Evolutionary conservation across 2,888 invertebrate genomes (phyloP).

Genomic region (Phengaris alcon): DNA sequence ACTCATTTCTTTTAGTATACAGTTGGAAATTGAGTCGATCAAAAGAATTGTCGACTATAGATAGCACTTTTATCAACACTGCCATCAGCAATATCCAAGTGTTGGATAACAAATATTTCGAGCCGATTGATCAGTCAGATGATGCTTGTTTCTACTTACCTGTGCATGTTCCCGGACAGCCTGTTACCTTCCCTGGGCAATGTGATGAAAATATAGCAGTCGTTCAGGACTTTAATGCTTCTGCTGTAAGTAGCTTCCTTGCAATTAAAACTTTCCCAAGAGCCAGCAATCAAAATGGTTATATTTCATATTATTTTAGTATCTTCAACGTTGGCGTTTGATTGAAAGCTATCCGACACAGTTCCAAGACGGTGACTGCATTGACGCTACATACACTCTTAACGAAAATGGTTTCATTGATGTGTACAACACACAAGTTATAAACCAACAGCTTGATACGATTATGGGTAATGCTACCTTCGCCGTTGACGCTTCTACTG

Average conservation of each 20-base stretch:
- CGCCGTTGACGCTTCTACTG: slow-evolving; percentile 61
- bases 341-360: slow-evolving; percentile 80
- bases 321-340: slow-evolving; percentile 77
- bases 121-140: slow-evolving; percentile 49
- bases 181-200: slow-evolving; percentile 56
- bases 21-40: slow-evolving; percentile 67
- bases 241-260: slow-evolving; percentile 47
- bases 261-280: too few relatives aligned
- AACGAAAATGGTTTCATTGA: slow-evolving; percentile 46
- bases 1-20: slow-evolving; percentile 51
- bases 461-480: slow-evolving; percentile 71
- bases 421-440: slow-evolving; percentile 54
- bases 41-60: slow-evolving; percentile 43
- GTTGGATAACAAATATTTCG: slow-evolving; percentile 53
- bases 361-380: slow-evolving; percentile 80
- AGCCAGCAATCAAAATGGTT: neutral
- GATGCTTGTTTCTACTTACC: slow-evolving; percentile 61
- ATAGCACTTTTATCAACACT: slow-evolving; percentile 46
- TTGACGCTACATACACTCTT: slow-evolving; percentile 74
- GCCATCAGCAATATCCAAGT: slow-evolving; percentile 48
- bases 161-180: slow-evolving; percentile 50
- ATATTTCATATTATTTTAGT: slow-evolving; percentile 43
- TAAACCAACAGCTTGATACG: slow-evolving; percentile 63
- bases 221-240: slow-evolving; percentile 51
- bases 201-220: slow-evolving; percentile 56